Base-by-base conservation (phyloP, 2,113 vertebrate species). In the Gopherus evgoodei region DNA sequence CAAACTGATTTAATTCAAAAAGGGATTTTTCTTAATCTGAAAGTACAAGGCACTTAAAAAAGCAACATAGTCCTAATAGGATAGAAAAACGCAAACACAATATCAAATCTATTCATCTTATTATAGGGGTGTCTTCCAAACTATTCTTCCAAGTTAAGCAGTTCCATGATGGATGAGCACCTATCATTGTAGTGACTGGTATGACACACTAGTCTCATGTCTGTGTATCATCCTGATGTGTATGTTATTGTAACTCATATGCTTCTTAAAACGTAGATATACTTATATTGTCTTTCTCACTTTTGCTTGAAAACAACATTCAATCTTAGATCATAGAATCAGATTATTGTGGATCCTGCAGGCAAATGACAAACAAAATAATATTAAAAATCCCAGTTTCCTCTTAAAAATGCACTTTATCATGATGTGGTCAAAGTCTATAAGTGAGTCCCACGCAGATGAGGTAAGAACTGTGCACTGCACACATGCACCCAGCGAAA, bases 221-320 rank as follows among this genome's bases (percentile, higher is more conserved):
- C 91, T 93, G 62, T 72, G 62, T 53, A 12, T 35, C 42, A 4
- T 69, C 54, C 38, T 89, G 89, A 5, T 14, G 27, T 49, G 29
- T 81, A 83, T 0, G 5, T 78, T 19, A 94, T 42, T 4, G 24
- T 24, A 72, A 91, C 92, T 91, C 80, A 4, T 88, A 90, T 90
- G 44, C n/a, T 19, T n/a, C 4, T 69, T 69, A 21, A 69, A 9
- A 75, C 21, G 75, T 91, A 0, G 0, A 21, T 79, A 79, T 65
- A 72, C 0, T 79, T 90, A 53, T 6, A 3, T 49, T 86, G 62
- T 62, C 88, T 62, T 31, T 92, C 65, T 87, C 9, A 0, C 78
- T 90, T 88, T 95, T 35, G 7, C 75, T 65, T 94, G 53, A 82
- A 94, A 96, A 65, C 13, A 54, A 83, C n/a, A 59, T n/a, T 90